These are phyloP conservation scores for Eudyptes chrysolophus DNA, from an alignment of 2,113 vertebrate species.

Conservation along the genomic window DNA sequence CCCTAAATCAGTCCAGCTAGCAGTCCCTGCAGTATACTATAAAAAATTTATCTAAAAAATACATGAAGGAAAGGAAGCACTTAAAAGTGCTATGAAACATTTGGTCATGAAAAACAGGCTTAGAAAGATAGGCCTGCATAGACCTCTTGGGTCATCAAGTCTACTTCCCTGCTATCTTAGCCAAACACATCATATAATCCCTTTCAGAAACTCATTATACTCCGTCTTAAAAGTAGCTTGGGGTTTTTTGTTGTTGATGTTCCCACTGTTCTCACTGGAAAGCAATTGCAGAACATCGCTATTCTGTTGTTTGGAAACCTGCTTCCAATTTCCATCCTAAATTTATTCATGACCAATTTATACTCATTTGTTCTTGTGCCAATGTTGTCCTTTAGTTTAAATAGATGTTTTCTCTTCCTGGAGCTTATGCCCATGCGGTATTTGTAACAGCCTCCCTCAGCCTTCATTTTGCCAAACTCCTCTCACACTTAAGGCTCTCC, in stretches of 20 bases:
- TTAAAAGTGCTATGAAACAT: neutral
- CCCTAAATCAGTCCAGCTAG: neutral
- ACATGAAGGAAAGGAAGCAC: constrained; percentile 5
- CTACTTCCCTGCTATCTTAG: constrained; percentile 18
- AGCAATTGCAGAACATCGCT: neutral
- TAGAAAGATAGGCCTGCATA: neutral
- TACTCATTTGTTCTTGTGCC: constrained; percentile 48
- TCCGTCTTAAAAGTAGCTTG: neutral
- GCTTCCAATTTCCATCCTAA: constrained; percentile 23
- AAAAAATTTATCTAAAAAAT: constrained; percentile 11
- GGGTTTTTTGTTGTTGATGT: neutral
- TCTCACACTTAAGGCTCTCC: neutral
- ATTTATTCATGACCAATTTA: constrained; percentile 59
- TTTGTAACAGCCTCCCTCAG: neutral
- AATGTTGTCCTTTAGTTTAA: constrained; percentile 42
- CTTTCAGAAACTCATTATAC: constrained; percentile 23
- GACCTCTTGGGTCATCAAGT: constrained; percentile 18
- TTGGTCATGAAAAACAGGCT: neutral
- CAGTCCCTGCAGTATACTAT: neutral
- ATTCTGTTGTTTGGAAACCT: constrained; percentile 40
- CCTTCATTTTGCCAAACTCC: neutral
- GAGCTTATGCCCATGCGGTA: neutral
- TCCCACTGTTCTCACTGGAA: constrained; percentile 15
- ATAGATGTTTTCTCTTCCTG: constrained; percentile 32
- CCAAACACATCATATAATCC: constrained; percentile 13